Base-by-base conservation (phyloP, 2,888 invertebrate genomes). In the Adelognathus sp. region DNA sequence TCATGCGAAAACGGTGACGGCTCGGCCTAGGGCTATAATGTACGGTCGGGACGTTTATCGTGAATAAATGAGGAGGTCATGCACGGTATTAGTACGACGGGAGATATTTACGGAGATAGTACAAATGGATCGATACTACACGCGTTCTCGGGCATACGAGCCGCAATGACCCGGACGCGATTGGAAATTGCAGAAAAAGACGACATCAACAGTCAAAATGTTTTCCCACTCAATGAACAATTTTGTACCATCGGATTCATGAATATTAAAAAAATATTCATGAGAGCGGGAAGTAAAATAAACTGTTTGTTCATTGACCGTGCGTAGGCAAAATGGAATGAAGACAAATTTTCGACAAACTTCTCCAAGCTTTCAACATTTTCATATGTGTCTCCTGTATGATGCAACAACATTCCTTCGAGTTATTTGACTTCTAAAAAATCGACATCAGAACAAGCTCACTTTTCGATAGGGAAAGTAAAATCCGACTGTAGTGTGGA, bases 21-120 rank as follows among this genome's bases (percentile, higher is more conserved):
- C 11, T 50, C 9, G n/a, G 24, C n/a, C 3, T 50, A n/a, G 50
- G 50, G 18, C 50, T 50, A 24, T 50, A 50, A 67, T 67, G 54
- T 11, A 11, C 54, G 41, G 54, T 52, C 52, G 41, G 54, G 39
- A 54, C 52, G 39, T 16, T 54, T 39, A 11, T 60, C 11, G 50
- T 67, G 39, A 67, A 67, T 67, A 67, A 67, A 36, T 67, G 3
- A 67, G 41, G 29, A 29, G 52, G 67, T 67, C 67, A 39, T 54
- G 29, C 27, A 18, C 29, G 39, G 54, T 54, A 54, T 41, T 67
- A 39, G 54, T 29, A 7, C 27, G n/a, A n/a, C 24, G 41, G 18
- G 29, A 39, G 52, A 54, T 67, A 54, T 67, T 54, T 54, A 21
- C 24, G 50, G 50, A 50, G 18, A 50, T 50, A 21, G 21, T 50